Evolutionary conservation across 35 echinoderm and acorn worm species (phyloP), one percentile per base, ranked within the genome.

Genomic region (Diadema setosum): DNA sequence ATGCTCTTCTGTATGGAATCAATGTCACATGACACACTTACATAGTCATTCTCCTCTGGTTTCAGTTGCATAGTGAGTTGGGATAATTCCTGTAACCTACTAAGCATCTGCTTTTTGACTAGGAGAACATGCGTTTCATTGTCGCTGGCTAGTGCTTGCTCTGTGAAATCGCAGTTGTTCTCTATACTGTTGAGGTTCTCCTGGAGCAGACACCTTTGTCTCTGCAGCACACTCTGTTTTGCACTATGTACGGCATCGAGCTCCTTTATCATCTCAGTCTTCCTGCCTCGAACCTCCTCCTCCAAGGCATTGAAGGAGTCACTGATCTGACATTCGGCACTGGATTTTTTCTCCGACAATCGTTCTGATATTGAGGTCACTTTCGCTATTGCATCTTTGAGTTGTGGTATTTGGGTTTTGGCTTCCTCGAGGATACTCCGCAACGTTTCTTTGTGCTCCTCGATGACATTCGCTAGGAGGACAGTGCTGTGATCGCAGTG

Each of bases 11-110:
- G 59, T 15, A 98, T 94, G 34, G 86, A 80, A 32, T 90, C 85
- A 12, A 91, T 67, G 3, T 94, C 91, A 49, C 91, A 87, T 5
- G 84, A 56, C 30, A 94, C 90, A 23, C 85, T 83, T 58, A 98
- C 70, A 82, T 91, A 98, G 82, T 98, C 95, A 58, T 98, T 98
- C 60, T 98, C 95, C 56, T 93, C 91, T 20, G 95, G 91, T 84
- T 94, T 88, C 15, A 90, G 89, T 50, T 98, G 88, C 14, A 91
- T 57, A 44, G 81, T 78, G 26, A 91, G 43, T 44, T 85, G 81
- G 36, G 92, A 89, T 5, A 98, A 89, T 65, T 97, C 95, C 49
- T 91, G 87, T 43, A 98, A 80, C 26, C 92, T 82, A 42, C 85
- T 86, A 5, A 86, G 49, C 95, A 98, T 98, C 44, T 98, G 95